phyloP scores from a whole-genome alignment of 2,113 vertebrate species.

The Caranx melampygus region DNA sequence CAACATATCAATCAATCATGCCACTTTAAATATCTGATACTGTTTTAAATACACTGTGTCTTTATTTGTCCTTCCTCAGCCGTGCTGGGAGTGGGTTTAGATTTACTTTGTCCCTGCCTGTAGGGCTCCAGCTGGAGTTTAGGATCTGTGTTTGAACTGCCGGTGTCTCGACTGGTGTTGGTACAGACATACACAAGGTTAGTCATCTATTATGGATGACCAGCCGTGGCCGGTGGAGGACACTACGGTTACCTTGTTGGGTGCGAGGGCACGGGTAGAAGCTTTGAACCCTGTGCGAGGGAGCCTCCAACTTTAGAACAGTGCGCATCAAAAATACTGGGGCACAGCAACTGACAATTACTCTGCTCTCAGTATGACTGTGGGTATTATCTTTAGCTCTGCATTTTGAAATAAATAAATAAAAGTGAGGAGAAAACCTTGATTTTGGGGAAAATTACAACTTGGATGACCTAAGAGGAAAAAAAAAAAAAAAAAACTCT shows the following conservation, averaged over 20 bases:
- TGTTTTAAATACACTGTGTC: not conserved
- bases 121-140: constrained; percentile 36
- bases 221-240: constrained; percentile 50
- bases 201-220: constrained; percentile 77
- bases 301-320: constrained; percentile 24
- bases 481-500: constrained; percentile 5
- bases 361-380: not conserved
- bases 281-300: constrained; percentile 47
- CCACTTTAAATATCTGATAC: not conserved
- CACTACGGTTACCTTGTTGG: constrained; percentile 70
- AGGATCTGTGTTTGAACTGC: constrained; percentile 58
- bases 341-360: not conserved
- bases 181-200: constrained; percentile 59
- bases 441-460: not conserved
- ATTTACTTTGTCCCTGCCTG: constrained; percentile 22
- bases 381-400: not conserved
- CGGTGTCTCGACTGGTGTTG: constrained; percentile 53
- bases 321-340: too few species aligned
- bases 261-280: constrained; percentile 21
- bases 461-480: not conserved
- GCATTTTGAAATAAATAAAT: not conserved
- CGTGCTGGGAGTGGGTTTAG: not conserved
- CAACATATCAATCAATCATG: constrained; percentile 12
- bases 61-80: constrained; percentile 18
- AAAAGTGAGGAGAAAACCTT: not conserved